Evolutionary conservation across 2,113 vertebrate genomes (phyloP), one percentile per base, ranked within the genome.

Genomic region (Copsychus sechellarum): DNA sequence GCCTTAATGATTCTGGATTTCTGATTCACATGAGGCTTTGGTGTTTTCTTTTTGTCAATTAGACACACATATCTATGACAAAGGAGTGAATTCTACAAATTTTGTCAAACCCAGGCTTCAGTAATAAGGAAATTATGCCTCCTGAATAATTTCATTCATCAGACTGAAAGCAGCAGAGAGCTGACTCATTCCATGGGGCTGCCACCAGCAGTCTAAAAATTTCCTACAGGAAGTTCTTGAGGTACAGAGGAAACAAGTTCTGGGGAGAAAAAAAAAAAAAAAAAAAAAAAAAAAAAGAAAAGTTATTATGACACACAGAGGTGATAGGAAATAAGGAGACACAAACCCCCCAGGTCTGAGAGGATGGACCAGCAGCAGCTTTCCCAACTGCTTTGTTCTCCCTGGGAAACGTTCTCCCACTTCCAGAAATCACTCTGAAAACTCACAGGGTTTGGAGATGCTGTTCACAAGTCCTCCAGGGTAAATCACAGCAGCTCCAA

Each of bases 101-200:
- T 82, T 29, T 71, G 33, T 79, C 69, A 76, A 88, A 88, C 31
- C 8, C 58, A 74, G 45, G 62, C 70, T 93, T 82, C 85, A 83
- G 40, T 58, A 78, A 88, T 45, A 66, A 91, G 50, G 51, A 95
- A 92, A 91, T 94, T 60, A 72, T 34, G 45, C 51, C 60, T 57
- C 93, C 73, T 80, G 56, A 91, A 88, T 84, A 64, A 62, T 54
- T 73, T 50, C 58, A 18, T 88, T 88, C 82, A 54, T 9, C 56
- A 23, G 66, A 40, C 24, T 23, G 42, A 47, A 60, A 90, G 72
- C 80, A 78, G 23, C 18, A 40, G 1, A 3, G 45, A 15, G n/a
- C 84, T 92, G 96, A 84, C 43, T 97, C 95, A 95, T 60, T 20
- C 66, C 36, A 57, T 1, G 28, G 58, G 31, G 72, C 86, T 80